Percentiles rank a stretch among this genome's conserved stretches.
Conservation (phyloP, 2,797 vertebrate genomes). For the Leptodactylus fallax region DNA sequence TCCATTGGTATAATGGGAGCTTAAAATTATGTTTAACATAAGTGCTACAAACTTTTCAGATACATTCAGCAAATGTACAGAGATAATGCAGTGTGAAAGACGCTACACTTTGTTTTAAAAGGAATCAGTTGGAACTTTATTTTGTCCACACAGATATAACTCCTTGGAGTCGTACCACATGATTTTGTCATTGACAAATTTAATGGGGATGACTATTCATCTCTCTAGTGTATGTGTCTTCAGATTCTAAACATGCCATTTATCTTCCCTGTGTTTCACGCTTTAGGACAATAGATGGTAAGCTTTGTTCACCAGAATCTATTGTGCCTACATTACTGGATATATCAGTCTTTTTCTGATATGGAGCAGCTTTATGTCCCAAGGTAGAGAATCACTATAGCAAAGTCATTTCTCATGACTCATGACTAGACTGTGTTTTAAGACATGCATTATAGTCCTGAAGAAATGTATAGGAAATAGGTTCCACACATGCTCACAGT, state of each 20-base stretch:
- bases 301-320: conserved; percentile 12
- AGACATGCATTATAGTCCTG: background rate
- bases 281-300: background rate
- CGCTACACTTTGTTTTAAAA: too few species aligned
- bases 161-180: background rate
- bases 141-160: background rate
- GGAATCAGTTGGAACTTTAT: background rate
- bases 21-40: too few species aligned
- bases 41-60: too few species aligned
- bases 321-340: conserved; percentile 1
- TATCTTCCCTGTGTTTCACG: conserved; percentile 15
- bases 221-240: background rate
- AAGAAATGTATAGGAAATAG: background rate
- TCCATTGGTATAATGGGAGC: too few species aligned
- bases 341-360: background rate
- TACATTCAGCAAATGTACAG: too few species aligned
- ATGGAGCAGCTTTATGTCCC: background rate
- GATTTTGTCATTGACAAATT: conserved; percentile 16
- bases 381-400: background rate
- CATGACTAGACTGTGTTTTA: background rate
- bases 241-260: conserved; percentile 18
- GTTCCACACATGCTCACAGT: background rate
- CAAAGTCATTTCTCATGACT: background rate
- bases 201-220: background rate
- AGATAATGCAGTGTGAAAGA: too few species aligned